Conservation (phyloP, 1,140 invertebrate genomes). For the Zaprionus inermis region DNA sequence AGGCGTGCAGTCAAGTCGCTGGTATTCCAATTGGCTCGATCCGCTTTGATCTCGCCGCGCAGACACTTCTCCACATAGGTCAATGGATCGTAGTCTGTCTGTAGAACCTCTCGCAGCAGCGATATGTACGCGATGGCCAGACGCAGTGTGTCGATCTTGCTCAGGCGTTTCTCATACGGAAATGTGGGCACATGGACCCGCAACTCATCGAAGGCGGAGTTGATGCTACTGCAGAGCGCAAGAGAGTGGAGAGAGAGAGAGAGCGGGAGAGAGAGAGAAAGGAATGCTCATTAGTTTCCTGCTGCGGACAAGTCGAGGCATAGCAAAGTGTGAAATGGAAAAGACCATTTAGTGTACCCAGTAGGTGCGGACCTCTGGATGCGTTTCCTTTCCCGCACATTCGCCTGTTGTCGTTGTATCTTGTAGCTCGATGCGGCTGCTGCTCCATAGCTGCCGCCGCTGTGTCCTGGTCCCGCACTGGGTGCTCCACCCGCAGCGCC, state of each 20-base stretch:
- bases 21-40: conserved; percentile 96
- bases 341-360: conserved; percentile 86
- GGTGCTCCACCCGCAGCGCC: conserved; percentile 27
- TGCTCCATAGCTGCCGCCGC: conserved; percentile 74
- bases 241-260: conserved; percentile 13
- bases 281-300: conserved; percentile 52
- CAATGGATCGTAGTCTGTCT: conserved; percentile 95
- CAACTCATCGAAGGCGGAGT: conserved; percentile 98
- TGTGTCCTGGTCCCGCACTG: conserved; percentile 24
- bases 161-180: conserved; percentile 98
- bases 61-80: conserved; percentile 97
- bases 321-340: conserved; percentile 70
- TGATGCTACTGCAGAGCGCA: conserved; percentile 94
- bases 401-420: conserved; percentile 95
- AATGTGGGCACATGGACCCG: conserved; percentile 98
- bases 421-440: conserved; percentile 90
- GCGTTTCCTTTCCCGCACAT: conserved; percentile 96
- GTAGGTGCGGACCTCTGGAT: conserved; percentile 97
- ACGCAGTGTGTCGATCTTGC: conserved; percentile 98
- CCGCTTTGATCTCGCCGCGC: conserved; percentile 93
- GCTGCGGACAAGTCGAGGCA: not conserved
- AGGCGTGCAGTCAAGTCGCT: conserved; percentile 98
- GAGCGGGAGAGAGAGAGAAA: not conserved
- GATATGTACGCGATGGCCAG: conserved; percentile 98
- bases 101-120: conserved; percentile 94